phyloP scores from a whole-genome alignment of 2,113 vertebrate species.

The Trematocara marginatum region DNA sequence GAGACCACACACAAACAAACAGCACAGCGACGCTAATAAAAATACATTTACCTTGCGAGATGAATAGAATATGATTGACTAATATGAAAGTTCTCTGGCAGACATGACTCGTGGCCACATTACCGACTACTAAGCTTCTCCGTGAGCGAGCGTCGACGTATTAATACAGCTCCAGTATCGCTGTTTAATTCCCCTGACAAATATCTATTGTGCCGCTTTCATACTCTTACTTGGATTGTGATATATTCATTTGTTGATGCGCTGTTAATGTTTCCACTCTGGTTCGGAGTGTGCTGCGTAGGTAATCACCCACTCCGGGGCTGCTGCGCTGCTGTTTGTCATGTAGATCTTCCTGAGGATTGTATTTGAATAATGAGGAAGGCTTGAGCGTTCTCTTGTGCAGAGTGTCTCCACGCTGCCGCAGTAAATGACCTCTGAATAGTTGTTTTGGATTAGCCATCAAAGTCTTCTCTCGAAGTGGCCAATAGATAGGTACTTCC shows the following conservation, averaged over 20 bases:
- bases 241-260: constrained; percentile 52
- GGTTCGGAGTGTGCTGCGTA: constrained; percentile 17
- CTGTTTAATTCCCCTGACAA: constrained; percentile 47
- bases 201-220: constrained; percentile 33
- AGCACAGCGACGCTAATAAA: constrained; percentile 28
- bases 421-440: constrained; percentile 66
- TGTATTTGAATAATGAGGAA: constrained; percentile 71
- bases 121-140: not conserved
- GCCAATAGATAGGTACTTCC: constrained; percentile 71
- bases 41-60: constrained; percentile 17
- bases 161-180: constrained; percentile 20
- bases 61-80: constrained; percentile 27
- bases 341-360: constrained; percentile 57
- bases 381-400: constrained; percentile 60
- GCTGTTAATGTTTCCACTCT: constrained; percentile 45
- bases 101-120: not conserved
- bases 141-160: constrained; percentile 20
- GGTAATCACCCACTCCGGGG: constrained; percentile 53
- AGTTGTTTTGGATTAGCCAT: constrained; percentile 74
- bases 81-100: constrained; percentile 15
- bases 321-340: constrained; percentile 26
- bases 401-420: constrained; percentile 45
- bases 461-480: constrained; percentile 69
- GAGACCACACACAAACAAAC: constrained; percentile 62
- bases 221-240: constrained; percentile 28